These are phyloP conservation scores for honey bee (Apis mellifera) DNA, from an alignment of 1,140 invertebrate species.

Conservation along the genomic window Amel_HAv3.1 CM009932.2:8557501-8558000, in stretches of 20 bases:
- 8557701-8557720: no score
- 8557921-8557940: not conserved
- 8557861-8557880: not conserved
- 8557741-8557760: no score
- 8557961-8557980: not conserved
- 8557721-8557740: no score
- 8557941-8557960: no score
- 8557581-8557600: not conserved
- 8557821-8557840: no score
- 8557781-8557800: no score
- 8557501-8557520: conserved; percentile 2
- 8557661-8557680: not conserved
- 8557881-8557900: not conserved
- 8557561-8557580: not conserved
- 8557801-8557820: no score
- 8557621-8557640: not conserved
- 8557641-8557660: not conserved
- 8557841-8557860: not conserved
- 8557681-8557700: not conserved
- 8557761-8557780: no score
- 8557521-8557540: not conserved
- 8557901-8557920: not conserved
- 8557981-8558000: not conserved
- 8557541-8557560: not conserved
- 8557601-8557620: not conserved